Evolutionary conservation across 2,797 vertebrate genomes (phyloP).

Genomic region (Takifugu ocellatus): DNA sequence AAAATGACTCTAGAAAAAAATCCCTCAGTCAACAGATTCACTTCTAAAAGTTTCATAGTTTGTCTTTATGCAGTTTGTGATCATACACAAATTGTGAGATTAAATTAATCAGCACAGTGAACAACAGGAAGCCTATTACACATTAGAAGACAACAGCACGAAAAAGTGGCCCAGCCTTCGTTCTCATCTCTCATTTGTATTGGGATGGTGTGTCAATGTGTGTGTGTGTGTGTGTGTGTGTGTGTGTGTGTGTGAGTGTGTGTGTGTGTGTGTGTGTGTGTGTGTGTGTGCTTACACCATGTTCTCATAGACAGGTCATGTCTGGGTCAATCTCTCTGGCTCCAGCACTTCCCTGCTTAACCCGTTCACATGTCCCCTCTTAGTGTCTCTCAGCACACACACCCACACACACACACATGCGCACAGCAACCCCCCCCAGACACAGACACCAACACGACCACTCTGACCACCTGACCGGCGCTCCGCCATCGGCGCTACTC

Average conservation of each 20-base stretch:
- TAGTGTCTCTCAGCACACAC: conserved; percentile 4
- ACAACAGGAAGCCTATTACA: conserved; percentile 22
- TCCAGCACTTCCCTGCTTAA: conserved; percentile 64
- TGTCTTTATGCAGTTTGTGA: too few relatives aligned
- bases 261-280: conserved; percentile 20
- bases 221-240: conserved; percentile 20
- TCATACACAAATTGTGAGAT: background rate
- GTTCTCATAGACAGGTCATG: conserved; percentile 69
- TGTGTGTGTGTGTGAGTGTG: conserved; percentile 21
- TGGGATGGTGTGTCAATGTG: conserved; percentile 46
- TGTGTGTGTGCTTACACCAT: conserved; percentile 48
- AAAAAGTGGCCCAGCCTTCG: conserved; percentile 26
- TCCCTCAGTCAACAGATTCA: too few relatives aligned
- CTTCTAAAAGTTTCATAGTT: too few relatives aligned
- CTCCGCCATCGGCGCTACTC: too few relatives aligned
- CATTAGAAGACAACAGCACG: conserved; percentile 27
- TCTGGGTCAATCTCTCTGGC: conserved; percentile 73
- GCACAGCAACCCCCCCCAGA: background rate
- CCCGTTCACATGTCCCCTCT: conserved; percentile 38
- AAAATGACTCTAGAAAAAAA: too few relatives aligned
- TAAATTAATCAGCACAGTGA: background rate
- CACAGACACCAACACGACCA: too few relatives aligned
- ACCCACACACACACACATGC: conserved; percentile 7
- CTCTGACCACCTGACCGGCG: too few relatives aligned
- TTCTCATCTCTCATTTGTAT: conserved; percentile 50